Base-by-base conservation (phyloP, 2,797 vertebrate species). In the Meriones psammophilus region DNA sequence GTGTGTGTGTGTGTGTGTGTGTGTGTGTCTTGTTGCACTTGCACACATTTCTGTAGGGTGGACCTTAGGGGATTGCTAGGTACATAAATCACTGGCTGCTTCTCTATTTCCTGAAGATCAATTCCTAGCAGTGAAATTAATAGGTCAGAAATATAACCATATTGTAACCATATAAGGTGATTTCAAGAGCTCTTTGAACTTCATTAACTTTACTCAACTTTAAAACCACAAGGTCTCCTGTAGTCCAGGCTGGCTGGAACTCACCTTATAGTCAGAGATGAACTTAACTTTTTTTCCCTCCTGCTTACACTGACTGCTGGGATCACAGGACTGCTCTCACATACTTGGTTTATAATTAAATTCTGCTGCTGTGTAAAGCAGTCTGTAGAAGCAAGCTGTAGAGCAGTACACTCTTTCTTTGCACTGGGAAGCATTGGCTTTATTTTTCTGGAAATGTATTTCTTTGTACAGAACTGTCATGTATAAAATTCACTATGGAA, bases 61-160 rank as follows among this genome's bases (percentile, higher is more conserved):
- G 62, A 85, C 4, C 71, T 22, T 68, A 64, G 76, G 86, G 60
- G 94, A 87, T 91, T 88, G 14, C 60, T 91, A 56, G 9, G 54
- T 89, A 80, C 3, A 26, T 97, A 96, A 79, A 76, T 87, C 62
- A 76, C 74, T 50, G 78, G 71, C 13, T 73, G 9, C 58, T 77
- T 92, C 33, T 91, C 58, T n/a, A 96, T 91, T 88, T 94, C 77
- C 90, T 95, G 26, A 77, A 64, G 36, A 84, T 89, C 80, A 73
- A 86, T 92, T 95, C 88, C 74, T 85, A 80, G 60, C 28, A 79
- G 54, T 92, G 91, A 94, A 92, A 92, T 91, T 50, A 94, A 30
- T 94, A 42, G 33, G 46, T 95, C 60, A 73, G 39, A 93, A 93
- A 42, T 42, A 42, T 42, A 42, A 42, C 42, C 42, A 42, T 42